These are phyloP conservation scores for Blera fallax DNA, from an alignment of 2,888 invertebrate species.

Conservation along the genomic window DNA sequence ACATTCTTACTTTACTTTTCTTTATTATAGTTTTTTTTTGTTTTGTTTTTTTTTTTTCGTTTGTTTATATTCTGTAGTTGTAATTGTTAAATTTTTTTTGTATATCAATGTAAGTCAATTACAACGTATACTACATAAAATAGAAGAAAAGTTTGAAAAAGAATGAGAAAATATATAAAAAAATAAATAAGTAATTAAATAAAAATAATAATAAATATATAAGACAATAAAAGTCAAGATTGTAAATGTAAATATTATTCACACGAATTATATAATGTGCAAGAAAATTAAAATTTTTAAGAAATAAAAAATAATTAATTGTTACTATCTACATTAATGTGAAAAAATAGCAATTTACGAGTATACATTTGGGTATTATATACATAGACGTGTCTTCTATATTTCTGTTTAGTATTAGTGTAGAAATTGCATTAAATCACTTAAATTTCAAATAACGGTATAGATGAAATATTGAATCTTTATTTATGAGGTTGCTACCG, in stretches of 20 bases:
- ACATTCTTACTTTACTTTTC: conserved; percentile 41
- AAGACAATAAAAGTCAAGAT: conserved; percentile 33
- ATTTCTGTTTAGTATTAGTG: conserved; percentile 45
- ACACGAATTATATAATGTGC: conserved; percentile 8
- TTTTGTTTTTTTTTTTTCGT: conserved; percentile 37
- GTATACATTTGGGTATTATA: conserved; percentile 24
- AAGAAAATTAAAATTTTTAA: conserved; percentile 4
- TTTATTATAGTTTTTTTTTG: conserved; percentile 32
- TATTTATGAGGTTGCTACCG: conserved; percentile 28
- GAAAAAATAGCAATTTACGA: conserved; percentile 2
- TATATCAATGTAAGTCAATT: conserved; percentile 55
- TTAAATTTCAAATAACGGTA: conserved; percentile 46
- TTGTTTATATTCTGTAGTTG: conserved; percentile 56
- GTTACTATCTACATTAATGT: conserved; percentile 15
- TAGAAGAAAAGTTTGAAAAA: not conserved
- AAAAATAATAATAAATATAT: not conserved
- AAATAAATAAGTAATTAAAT: too few species aligned
- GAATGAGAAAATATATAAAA: not conserved
- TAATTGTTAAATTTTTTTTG: conserved; percentile 59
- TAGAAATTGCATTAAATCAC: conserved; percentile 59
- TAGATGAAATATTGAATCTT: conserved; percentile 14
- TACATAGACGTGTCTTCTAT: conserved; percentile 21
- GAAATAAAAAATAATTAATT: conserved; percentile 3
- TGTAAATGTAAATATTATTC: conserved; percentile 66
- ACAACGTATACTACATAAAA: conserved; percentile 50